Evolutionary conservation across 2,113 vertebrate genomes (phyloP).

Genomic region (Herpailurus yagouaroundi): DNA sequence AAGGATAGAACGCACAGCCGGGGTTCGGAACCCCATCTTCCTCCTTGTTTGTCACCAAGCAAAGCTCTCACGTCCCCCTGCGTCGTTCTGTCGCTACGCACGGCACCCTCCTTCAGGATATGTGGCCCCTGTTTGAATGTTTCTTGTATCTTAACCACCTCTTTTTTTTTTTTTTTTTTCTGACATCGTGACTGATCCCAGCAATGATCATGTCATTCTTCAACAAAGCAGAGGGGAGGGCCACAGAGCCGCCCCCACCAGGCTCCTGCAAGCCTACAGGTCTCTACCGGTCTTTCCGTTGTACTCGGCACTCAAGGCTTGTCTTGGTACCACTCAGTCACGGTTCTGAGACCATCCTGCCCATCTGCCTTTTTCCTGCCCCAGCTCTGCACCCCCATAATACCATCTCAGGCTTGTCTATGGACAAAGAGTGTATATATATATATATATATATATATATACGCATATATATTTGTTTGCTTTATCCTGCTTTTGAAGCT

Average conservation of each 20-base stretch:
- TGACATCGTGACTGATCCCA: slow-evolving; percentile 85
- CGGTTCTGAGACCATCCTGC: background rate
- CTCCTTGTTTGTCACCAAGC: slow-evolving; percentile 71
- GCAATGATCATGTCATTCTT: background rate
- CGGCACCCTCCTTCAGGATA: slow-evolving; percentile 82
- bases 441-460: background rate
- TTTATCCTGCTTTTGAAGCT: background rate
- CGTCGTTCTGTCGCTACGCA: slow-evolving; percentile 84
- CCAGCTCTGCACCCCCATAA: background rate
- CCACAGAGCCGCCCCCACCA: accelerated
- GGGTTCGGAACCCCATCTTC: background rate
- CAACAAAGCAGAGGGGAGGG: background rate
- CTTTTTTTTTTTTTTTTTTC: slow-evolving; percentile 85
- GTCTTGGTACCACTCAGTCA: too few relatives aligned
- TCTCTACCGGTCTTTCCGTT: accelerated
- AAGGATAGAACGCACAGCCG: background rate
- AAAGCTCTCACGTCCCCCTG: slow-evolving; percentile 88
- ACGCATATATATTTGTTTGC: background rate
- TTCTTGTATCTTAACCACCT: slow-evolving; percentile 86
- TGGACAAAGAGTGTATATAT: background rate
- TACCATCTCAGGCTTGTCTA: background rate
- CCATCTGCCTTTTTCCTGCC: background rate
- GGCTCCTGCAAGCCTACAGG: background rate
- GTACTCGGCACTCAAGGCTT: accelerated
- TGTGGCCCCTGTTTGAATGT: slow-evolving; percentile 89